Percentiles rank a stretch among this genome's conserved stretches.
phyloP scores from a whole-genome alignment of 1,140 invertebrate species.

The Trypoxylus dichotomus region DNA sequence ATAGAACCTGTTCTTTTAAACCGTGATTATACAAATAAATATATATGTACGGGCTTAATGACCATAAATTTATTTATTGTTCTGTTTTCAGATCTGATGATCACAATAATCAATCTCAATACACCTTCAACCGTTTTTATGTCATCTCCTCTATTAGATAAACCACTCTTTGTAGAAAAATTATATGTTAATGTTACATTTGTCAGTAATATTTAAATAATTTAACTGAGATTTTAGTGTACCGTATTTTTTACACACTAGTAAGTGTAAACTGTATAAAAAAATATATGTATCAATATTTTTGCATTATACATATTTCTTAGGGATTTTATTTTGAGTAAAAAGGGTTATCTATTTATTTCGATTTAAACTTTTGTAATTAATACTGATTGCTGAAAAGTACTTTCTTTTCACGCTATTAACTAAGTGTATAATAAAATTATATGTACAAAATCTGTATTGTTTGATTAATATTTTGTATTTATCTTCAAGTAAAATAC shows the following conservation, averaged over 20 bases:
- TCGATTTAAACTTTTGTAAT: not conserved
- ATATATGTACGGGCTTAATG: no score
- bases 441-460: not conserved
- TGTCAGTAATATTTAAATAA: constrained; percentile 22
- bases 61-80: not conserved
- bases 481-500: not conserved
- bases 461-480: not conserved
- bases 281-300: constrained; percentile 2
- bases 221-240: constrained; percentile 14
- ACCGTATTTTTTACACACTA: constrained; percentile 8
- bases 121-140: constrained; percentile 16
- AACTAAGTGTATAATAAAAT: constrained; percentile 5
- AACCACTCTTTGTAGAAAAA: constrained; percentile 25
- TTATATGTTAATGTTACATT: constrained; percentile 25
- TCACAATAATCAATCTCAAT: constrained; percentile 20
- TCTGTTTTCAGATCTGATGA: constrained; percentile 37
- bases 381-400: not conserved
- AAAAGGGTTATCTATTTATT: constrained; percentile 10
- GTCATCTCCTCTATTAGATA: constrained; percentile 7
- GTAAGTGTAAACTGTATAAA: constrained; percentile 21
- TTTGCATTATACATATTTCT: constrained; percentile 1
- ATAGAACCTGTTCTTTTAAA: no score
- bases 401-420: not conserved
- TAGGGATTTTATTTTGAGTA: constrained; percentile 8
- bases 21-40: no score